Percentiles rank a stretch among this genome's conserved stretches.
phyloP scores from a whole-genome alignment of 92 coral and sea anemone genomes.

The Epizoanthus ramosus region DNA sequence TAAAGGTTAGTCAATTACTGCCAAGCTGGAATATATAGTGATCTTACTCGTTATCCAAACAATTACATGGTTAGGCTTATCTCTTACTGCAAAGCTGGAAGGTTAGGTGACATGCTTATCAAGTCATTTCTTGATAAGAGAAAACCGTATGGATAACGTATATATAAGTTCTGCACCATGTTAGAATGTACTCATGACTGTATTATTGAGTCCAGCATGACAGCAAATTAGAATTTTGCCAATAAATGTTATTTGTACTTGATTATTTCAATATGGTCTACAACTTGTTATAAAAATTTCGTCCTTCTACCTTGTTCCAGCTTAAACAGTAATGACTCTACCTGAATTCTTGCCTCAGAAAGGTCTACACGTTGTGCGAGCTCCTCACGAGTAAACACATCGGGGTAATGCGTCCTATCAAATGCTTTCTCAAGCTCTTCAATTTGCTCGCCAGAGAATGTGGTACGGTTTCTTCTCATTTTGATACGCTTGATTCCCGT shows the following conservation, averaged over 20 bases:
- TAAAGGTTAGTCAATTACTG: slow-evolving; percentile 84
- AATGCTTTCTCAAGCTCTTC: slow-evolving; percentile 94
- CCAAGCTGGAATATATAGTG: slow-evolving; percentile 75
- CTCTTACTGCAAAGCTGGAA: slow-evolving; percentile 35
- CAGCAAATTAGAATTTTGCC: slow-evolving; percentile 4
- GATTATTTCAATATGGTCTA: slow-evolving; percentile 2
- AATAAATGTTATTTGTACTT: background rate
- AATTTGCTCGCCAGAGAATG: slow-evolving; percentile 94
- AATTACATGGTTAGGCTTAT: slow-evolving; percentile 33
- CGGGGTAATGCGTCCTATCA: slow-evolving; percentile 96
- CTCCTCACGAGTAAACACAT: slow-evolving; percentile 94
- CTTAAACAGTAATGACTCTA: slow-evolving; percentile 82
- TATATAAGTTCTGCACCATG: too few relatives aligned
- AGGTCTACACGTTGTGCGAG: slow-evolving; percentile 89
- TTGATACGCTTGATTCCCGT: slow-evolving; percentile 69
- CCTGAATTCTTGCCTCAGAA: slow-evolving; percentile 99
- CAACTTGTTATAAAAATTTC: background rate
- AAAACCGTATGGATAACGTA: background rate
- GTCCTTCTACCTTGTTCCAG: slow-evolving; percentile 60
- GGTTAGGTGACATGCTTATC: slow-evolving; percentile 3
- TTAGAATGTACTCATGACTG: background rate
- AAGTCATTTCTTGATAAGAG: slow-evolving; percentile 10
- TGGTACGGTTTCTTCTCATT: slow-evolving; percentile 81
- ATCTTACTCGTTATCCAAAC: slow-evolving; percentile 22
- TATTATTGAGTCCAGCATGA: background rate